Conservation (phyloP, 2,888 invertebrate genomes). For the Pseudoips prasinana region DNA sequence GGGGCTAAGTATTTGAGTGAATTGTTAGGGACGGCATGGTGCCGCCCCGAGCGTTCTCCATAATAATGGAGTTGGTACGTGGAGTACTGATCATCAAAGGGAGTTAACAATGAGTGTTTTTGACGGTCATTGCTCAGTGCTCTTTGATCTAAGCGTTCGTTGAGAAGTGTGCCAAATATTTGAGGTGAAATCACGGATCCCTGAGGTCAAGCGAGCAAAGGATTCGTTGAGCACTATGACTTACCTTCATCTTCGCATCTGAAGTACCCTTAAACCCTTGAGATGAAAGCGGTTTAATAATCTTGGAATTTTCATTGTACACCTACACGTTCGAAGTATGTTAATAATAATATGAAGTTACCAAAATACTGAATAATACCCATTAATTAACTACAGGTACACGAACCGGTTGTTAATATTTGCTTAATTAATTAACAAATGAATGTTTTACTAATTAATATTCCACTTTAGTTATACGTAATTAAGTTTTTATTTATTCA, state of each 20-base stretch:
- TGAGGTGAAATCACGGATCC: slow-evolving; percentile 38
- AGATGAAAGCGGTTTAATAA: slow-evolving; percentile 8
- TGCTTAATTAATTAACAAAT: too few relatives aligned
- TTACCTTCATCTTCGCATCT: slow-evolving; percentile 14
- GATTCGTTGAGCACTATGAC: slow-evolving; percentile 19
- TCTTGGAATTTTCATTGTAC: slow-evolving; percentile 10
- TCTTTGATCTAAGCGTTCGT: slow-evolving; percentile 54
- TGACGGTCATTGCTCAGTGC: slow-evolving; percentile 53
- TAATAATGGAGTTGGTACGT: slow-evolving; percentile 42
- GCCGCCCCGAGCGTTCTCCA: slow-evolving; percentile 42
- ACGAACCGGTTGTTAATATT: too few relatives aligned
- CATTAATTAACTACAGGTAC: too few relatives aligned
- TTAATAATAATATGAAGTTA: too few relatives aligned
- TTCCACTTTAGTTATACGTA: slow-evolving; percentile 13
- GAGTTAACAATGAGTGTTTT: slow-evolving; percentile 56
- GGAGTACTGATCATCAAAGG: slow-evolving; percentile 57
- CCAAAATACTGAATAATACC: too few relatives aligned
- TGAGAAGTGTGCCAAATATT: slow-evolving; percentile 52
- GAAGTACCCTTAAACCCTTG: slow-evolving; percentile 9
- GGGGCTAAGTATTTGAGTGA: slow-evolving; percentile 34
- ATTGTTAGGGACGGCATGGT: slow-evolving; percentile 39
- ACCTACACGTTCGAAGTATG: too few relatives aligned
- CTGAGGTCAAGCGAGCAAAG: slow-evolving; percentile 28
- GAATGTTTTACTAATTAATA: slow-evolving; percentile 4
- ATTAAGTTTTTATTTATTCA: slow-evolving; percentile 21